Percentiles rank a stretch among this genome's conserved stretches.
These are phyloP conservation scores for Lucinisca nassula DNA, from an alignment of 2,888 invertebrate species.

Conservation along the genomic window DNA sequence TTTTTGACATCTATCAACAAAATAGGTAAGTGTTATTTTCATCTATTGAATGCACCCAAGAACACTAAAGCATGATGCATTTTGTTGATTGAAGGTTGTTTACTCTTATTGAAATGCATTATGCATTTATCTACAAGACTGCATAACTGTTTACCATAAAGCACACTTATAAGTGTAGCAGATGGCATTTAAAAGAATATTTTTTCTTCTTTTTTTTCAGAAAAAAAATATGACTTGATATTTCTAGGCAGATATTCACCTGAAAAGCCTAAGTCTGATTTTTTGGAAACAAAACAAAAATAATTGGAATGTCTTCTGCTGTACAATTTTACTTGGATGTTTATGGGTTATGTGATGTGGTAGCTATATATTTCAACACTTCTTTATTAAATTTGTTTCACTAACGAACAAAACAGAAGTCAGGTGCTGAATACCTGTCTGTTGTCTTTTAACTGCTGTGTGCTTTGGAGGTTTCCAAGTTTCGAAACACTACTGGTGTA, in stretches of 20 bases:
- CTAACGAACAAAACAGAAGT: neutral
- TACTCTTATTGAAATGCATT: neutral
- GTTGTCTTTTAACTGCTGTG: neutral
- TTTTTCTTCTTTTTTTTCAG: too few species aligned
- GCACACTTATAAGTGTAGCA: too few species aligned
- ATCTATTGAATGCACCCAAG: neutral
- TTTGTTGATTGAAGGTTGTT: neutral
- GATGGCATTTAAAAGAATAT: too few species aligned
- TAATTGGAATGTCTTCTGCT: too few species aligned
- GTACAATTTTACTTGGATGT: too few species aligned
- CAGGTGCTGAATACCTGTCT: neutral
- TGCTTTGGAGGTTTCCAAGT: neutral
- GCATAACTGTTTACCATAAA: neutral
- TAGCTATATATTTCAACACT: conserved; percentile 5
- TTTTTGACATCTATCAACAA: neutral
- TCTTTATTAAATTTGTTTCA: neutral
- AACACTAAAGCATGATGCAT: neutral
- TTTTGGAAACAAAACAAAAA: too few species aligned
- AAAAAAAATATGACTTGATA: too few species aligned
- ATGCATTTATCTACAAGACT: neutral
- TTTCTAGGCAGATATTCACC: too few species aligned
- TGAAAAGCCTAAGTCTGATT: too few species aligned
- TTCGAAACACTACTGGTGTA: too few species aligned
- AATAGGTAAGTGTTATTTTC: neutral
- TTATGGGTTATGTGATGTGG: too few species aligned